Evolutionary conservation across 2,888 invertebrate genomes (phyloP), one percentile per base, ranked within the genome.

Genomic region (Neoascia interrupta): DNA sequence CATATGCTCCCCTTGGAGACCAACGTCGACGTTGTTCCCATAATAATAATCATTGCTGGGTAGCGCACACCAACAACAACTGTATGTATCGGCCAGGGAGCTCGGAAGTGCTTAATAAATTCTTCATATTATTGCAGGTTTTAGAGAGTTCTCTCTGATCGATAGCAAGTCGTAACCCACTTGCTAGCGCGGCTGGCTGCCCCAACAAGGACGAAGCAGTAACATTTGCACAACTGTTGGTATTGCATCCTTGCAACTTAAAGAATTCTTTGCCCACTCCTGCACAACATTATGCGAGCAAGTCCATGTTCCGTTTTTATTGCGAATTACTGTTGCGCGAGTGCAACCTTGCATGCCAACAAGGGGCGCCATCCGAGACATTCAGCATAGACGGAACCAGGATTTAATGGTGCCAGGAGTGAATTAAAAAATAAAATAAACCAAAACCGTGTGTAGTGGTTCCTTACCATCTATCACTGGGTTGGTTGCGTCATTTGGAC

Each of bases 61-160:
- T n/a, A n/a, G n/a, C n/a, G n/a, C n/a, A n/a, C n/a, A n/a, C n/a
- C n/a, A n/a, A n/a, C n/a, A n/a, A n/a, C n/a, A n/a, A n/a, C n/a
- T n/a, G n/a, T n/a, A n/a, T n/a, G n/a, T n/a, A n/a, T n/a, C n/a
- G n/a, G n/a, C n/a, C n/a, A n/a, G n/a, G 34, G 18, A 45, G 13
- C 64, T 76, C 47, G 53, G 54, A 64, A 72, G 64, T 76, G 64
- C 36, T 76, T 64, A 60, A 60, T 70, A 58, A 72, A 72, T 76
- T 72, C 58, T 70, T 76, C 37, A 58, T 51, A 49, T 37, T 45
- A 63, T 63, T 63, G 56, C 56, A 41, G 34, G 51, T 56, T 61
- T 41, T 34, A 36, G 37, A 39, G 58, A 36, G 15, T n/a, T 31
- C 21, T 21, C 47, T 63, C 45, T 70, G 69, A 53, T 69, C 63